Conservation (phyloP, 1,140 invertebrate species). For the Melanaphis sacchari region DNA sequence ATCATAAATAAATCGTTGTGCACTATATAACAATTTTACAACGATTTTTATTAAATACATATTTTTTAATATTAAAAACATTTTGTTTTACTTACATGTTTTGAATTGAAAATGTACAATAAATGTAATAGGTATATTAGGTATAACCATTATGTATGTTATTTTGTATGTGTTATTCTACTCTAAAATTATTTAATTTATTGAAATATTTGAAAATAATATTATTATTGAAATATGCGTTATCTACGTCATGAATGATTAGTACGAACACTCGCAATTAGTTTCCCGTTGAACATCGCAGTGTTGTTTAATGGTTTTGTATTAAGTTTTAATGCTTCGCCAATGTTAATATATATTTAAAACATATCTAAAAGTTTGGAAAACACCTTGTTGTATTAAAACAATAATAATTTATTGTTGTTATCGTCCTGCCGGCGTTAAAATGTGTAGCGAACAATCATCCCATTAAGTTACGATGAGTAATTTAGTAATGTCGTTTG, state of each 20-base stretch:
- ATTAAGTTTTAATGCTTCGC: not conserved
- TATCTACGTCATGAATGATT: not conserved
- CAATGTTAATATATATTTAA: not conserved
- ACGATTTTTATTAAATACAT: not conserved
- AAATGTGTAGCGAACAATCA: not conserved
- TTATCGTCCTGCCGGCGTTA: not conserved
- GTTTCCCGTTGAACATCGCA: not conserved
- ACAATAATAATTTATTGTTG: not conserved
- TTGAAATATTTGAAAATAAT: not conserved
- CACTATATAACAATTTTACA: not conserved
- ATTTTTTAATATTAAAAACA: not conserved
- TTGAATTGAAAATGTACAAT: not conserved
- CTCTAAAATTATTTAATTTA: not conserved
- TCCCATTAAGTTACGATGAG: not conserved
- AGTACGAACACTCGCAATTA: not conserved
- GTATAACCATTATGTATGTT: not conserved
- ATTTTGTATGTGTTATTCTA: not conserved
- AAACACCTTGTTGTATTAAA: not conserved
- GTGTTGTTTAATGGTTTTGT: not conserved
- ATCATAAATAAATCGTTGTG: not conserved
- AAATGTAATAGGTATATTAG: too few species aligned
- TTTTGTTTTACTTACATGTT: not conserved
- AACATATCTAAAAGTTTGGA: not conserved
- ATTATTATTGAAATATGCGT: not conserved
- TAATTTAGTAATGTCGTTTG: not conserved